phyloP scores from a whole-genome alignment of 2,797 vertebrate species.

The Mus minutoides region DNA sequence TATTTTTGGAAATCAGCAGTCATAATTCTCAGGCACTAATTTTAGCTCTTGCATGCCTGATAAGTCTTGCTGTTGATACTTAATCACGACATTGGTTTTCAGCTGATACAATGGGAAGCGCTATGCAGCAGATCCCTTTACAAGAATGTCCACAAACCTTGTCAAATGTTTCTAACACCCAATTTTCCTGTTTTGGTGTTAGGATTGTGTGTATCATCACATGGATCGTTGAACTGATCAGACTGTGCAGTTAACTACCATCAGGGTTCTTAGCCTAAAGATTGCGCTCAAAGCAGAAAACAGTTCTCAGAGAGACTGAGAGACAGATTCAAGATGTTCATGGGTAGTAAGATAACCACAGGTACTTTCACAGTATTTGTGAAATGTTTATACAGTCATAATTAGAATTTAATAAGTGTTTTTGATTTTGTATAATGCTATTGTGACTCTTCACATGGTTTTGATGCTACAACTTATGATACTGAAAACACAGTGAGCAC shows the following conservation, averaged over 20 bases:
- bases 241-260: background rate
- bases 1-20: conserved; percentile 41
- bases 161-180: conserved; percentile 21
- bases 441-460: background rate
- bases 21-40: conserved; percentile 37
- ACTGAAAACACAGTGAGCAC: background rate
- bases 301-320: background rate
- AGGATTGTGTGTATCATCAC: background rate
- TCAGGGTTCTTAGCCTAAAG: conserved; percentile 20
- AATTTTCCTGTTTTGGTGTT: conserved; percentile 16
- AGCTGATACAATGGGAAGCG: background rate
- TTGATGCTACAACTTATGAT: background rate
- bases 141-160: background rate
- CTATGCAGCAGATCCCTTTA: background rate
- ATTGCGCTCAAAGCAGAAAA: conserved; percentile 25
- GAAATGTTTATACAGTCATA: background rate
- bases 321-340: background rate
- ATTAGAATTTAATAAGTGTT: conserved; percentile 17
- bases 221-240: background rate
- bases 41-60: conserved; percentile 28
- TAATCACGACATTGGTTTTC: conserved; percentile 7
- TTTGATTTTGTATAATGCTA: background rate
- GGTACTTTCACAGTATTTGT: background rate
- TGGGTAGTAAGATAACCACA: background rate
- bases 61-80: background rate